phyloP scores from a whole-genome alignment of 1,140 invertebrate genomes.

The Argopecten irradians region DNA sequence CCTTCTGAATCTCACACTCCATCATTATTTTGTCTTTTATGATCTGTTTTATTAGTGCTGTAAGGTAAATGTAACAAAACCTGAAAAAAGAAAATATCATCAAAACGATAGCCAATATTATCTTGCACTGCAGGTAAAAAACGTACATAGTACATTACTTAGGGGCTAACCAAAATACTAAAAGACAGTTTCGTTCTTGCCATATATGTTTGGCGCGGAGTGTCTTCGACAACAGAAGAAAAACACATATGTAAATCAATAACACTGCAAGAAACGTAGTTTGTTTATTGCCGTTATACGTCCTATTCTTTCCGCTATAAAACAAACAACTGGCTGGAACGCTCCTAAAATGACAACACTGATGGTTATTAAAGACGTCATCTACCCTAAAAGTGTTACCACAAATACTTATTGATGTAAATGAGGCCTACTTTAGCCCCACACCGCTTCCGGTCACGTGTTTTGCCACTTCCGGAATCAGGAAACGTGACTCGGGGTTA shows the following conservation, averaged over 20 bases:
- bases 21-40: too few relatives aligned
- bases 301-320: not conserved
- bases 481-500: constrained; percentile 2
- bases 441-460: not conserved
- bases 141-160: too few relatives aligned
- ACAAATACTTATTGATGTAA: not conserved
- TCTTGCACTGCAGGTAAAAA: too few relatives aligned
- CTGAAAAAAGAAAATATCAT: too few relatives aligned
- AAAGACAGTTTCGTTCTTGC: too few relatives aligned
- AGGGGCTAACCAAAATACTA: too few relatives aligned
- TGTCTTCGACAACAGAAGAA: too few relatives aligned
- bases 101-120: too few relatives aligned
- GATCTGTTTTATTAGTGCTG: too few relatives aligned
- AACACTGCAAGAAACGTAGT: not conserved
- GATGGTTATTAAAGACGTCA: not conserved
- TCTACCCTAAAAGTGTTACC: not conserved
- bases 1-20: too few relatives aligned
- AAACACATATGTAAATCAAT: not conserved
- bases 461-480: not conserved
- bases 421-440: constrained; percentile 7
- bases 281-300: not conserved
- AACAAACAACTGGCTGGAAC: not conserved
- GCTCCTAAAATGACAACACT: not conserved
- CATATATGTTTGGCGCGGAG: too few relatives aligned
- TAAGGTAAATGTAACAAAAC: too few relatives aligned